Base-by-base conservation (phyloP, 2,888 invertebrate species). In the Petrolisthes manimaculis region DNA sequence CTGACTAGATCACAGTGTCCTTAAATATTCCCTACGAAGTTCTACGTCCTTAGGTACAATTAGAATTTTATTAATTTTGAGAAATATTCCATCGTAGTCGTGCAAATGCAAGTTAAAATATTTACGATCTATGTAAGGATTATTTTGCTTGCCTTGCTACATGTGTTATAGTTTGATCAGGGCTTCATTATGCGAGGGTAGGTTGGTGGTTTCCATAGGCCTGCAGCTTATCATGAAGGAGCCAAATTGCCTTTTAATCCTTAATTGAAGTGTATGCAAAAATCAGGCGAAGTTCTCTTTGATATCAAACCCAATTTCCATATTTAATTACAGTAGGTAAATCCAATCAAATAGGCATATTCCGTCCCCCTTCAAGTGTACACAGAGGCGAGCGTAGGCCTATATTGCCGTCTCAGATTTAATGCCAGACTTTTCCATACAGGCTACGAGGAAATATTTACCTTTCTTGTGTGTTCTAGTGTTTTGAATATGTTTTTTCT, bases 261-360 rank as follows among this genome's bases (percentile, higher is more conserved):
- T 56, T 77, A 69, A 79, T 79, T 87, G 83, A 83, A 87, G 79
- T 24, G 79, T 87, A 87, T 87, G 86, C 86, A 79, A 87, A 87
- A 83, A 77, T 83, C 69, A 69, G 51, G n/a, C 77, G 71, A 69
- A 67, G 69, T 53, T 71, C 78, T 87, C 86, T 87, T 81, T 87
- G 86, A 87, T 87, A 83, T 87, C 78, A 83, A 87, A 87, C 79
- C 69, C 83, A 82, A 87, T 87, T 87, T 87, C 86, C 86, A 87
- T 87, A 83, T 83, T 87, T 87, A 87, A 87, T 87, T 87, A 87
- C 86, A 87, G 69, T 87, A 83, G 86, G 86, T 83, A 87, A 87
- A 87, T 87, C 86, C 86, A 87, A 87, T 87, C 86, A 87, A 83
- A 87, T 55, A 83, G 86, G 86, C 86, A 79, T 87, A 87, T 83